These are phyloP conservation scores for Geococcyx californianus DNA, from an alignment of 2,113 vertebrate species.

Conservation along the genomic window DNA sequence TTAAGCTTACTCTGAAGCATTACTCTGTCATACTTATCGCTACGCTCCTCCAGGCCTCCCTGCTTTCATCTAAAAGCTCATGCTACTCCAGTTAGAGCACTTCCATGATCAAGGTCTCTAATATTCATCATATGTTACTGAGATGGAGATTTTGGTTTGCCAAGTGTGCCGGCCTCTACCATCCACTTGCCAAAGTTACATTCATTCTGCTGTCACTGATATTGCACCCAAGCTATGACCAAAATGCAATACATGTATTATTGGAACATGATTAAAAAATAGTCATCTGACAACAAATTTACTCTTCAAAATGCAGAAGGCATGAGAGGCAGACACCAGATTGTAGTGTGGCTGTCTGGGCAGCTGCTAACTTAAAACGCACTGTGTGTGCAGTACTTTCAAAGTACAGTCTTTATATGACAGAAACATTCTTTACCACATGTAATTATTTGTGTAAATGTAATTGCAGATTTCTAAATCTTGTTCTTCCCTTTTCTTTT, in stretches of 20 bases:
- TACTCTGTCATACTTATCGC: neutral
- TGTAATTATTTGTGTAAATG: neutral
- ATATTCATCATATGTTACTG: neutral
- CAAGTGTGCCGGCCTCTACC: neutral
- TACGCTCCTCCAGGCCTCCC: neutral
- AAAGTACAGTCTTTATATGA: neutral
- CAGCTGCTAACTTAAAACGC: neutral
- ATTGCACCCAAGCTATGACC: neutral
- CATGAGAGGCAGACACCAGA: neutral
- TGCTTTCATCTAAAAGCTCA: neutral
- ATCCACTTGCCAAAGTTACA: neutral
- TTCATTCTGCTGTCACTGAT: neutral
- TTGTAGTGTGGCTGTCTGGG: too few relatives aligned
- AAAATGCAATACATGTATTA: rapidly evolving
- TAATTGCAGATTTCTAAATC: neutral
- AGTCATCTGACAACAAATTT: neutral
- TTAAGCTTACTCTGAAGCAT: neutral
- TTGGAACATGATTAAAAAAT: rapidly evolving
- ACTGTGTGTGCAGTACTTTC: neutral
- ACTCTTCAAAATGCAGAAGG: neutral
- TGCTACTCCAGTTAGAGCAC: neutral
- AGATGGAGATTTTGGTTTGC: neutral
- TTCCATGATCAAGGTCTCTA: neutral
- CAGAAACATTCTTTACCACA: neutral
- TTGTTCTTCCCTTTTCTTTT: neutral